phyloP scores from a whole-genome alignment of 1,140 invertebrate species.

The Ridgeia piscesae region DNA sequence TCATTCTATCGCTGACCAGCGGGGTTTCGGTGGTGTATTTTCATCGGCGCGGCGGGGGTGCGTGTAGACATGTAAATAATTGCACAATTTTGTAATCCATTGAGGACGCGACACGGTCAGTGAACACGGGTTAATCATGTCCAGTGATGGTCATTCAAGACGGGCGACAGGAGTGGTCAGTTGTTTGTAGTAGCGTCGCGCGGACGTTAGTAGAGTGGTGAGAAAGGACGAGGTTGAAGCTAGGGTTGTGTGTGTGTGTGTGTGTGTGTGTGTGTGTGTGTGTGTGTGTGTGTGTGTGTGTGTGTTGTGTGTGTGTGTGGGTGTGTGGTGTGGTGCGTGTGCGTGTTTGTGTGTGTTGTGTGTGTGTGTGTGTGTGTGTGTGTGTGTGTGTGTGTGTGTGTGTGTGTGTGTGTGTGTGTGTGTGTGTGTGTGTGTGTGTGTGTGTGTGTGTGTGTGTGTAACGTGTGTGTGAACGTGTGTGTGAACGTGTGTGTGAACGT shows the following conservation, averaged over 20 bases:
- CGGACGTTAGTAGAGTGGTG: background rate
- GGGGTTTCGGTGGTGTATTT: background rate
- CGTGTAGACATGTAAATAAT: conserved; percentile 10
- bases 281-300: background rate
- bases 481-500: too few relatives aligned
- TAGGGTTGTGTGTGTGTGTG: background rate
- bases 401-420: too few relatives aligned
- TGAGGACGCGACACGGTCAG: background rate
- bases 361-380: background rate
- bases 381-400: background rate
- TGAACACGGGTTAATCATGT: conserved; percentile 2
- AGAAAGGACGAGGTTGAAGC: background rate
- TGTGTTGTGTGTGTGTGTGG: background rate
- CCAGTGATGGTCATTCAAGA: background rate
- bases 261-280: background rate
- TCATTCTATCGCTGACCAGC: background rate
- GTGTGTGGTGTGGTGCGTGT: background rate
- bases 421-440: too few relatives aligned
- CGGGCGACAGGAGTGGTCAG: background rate
- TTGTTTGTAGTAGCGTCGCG: background rate
- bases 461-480: too few relatives aligned
- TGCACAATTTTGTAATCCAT: background rate
- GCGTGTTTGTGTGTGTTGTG: background rate
- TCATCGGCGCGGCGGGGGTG: background rate
- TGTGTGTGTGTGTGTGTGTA: too few relatives aligned